Conservation (phyloP, 2,888 invertebrate species). For the Lycophotia porphyrea region DNA sequence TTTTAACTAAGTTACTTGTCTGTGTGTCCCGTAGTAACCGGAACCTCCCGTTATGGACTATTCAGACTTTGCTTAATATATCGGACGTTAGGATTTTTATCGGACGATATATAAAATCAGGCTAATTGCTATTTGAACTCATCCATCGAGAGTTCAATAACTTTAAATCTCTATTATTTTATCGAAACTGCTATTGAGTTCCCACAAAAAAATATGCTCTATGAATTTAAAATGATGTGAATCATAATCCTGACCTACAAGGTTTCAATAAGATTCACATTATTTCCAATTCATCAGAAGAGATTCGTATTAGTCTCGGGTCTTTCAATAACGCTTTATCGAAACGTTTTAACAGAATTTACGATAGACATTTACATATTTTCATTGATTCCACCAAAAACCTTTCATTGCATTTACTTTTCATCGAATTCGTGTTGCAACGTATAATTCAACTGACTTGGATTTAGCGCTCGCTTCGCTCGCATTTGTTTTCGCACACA, state of each 20-base stretch:
- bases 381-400: background rate
- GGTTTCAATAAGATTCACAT: background rate
- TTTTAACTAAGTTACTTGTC: background rate
- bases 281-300: background rate
- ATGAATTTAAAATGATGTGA: background rate
- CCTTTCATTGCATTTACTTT: background rate
- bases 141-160: background rate
- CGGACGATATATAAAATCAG: background rate
- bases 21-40: slow-evolving; percentile 4
- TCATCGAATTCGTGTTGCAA: background rate
- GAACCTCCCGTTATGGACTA: background rate
- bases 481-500: background rate
- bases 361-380: background rate
- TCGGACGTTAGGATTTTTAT: background rate
- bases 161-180: background rate
- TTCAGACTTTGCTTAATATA: slow-evolving; percentile 6
- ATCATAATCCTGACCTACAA: background rate
- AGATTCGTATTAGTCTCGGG: background rate
- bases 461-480: background rate
- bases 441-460: background rate
- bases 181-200: background rate
- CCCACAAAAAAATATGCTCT: background rate
- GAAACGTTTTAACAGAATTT: background rate
- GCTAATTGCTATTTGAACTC: background rate
- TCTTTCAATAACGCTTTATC: background rate